Percentiles rank a stretch among this genome's conserved stretches.
phyloP scores from a whole-genome alignment of 1,140 invertebrate species.

The Reticulitermes speratus region DNA sequence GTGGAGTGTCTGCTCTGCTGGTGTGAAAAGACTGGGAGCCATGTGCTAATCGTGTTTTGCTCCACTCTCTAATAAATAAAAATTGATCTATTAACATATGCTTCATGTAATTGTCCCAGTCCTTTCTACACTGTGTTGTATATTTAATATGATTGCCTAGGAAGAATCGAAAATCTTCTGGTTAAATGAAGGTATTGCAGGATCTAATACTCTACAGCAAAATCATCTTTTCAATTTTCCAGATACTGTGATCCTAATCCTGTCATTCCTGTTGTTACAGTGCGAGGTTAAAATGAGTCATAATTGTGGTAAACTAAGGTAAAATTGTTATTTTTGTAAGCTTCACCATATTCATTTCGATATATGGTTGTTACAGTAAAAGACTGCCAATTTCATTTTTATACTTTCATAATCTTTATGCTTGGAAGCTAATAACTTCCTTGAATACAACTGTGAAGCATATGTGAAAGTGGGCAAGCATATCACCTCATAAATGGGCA shows the following conservation, averaged over 20 bases:
- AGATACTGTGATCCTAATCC: conserved; percentile 10
- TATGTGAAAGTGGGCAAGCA: conserved; percentile 16
- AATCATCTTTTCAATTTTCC: neutral
- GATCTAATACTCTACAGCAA: neutral
- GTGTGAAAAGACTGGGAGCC: conserved; percentile 21
- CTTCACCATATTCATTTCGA: conserved; percentile 22
- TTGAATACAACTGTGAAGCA: neutral
- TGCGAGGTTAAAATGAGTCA: neutral
- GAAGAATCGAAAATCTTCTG: conserved; percentile 4
- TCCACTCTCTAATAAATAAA: neutral
- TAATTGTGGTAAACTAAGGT: neutral
- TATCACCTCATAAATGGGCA: conserved; percentile 11
- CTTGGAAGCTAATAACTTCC: conserved; percentile 20
- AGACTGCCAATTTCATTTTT: conserved; percentile 23
- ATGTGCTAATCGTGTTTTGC: neutral
- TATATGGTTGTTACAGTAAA: conserved; percentile 24
- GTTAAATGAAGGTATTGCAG: conserved; percentile 14
- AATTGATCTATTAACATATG: neutral
- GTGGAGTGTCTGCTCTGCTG: neutral
- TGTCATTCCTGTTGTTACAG: neutral
- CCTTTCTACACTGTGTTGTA: conserved; percentile 28
- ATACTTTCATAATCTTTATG: neutral
- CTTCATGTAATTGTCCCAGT: conserved; percentile 27
- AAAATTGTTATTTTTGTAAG: neutral
- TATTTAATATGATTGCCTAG: conserved; percentile 25